Conservation (phyloP, 2,113 vertebrate genomes). For the human (Homo sapiens) region DNA sequence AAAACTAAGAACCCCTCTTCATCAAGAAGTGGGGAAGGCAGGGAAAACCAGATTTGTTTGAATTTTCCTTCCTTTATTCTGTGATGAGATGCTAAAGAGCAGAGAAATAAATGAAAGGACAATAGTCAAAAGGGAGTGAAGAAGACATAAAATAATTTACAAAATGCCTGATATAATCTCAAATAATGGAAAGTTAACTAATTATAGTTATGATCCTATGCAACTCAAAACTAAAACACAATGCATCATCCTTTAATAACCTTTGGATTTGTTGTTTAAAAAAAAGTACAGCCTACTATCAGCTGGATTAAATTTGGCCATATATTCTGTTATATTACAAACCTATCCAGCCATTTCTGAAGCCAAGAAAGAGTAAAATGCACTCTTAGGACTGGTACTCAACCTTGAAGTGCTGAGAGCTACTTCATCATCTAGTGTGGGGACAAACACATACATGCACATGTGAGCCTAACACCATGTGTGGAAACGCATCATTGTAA, state of each 20-base stretch:
- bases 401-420: conserved; percentile 73
- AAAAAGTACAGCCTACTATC: conserved; percentile 54
- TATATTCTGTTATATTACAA: conserved; percentile 74
- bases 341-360: conserved; percentile 70
- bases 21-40: neutral
- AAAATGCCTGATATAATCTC: conserved; percentile 41
- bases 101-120: conserved; percentile 30
- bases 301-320: conserved; percentile 66
- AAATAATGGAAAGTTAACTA: conserved; percentile 37
- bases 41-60: conserved; percentile 1
- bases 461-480: conserved; percentile 29
- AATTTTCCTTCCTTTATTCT: conserved; percentile 47
- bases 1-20: conserved; percentile 21
- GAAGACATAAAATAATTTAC: neutral
- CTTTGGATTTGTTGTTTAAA: conserved; percentile 69
- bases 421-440: conserved; percentile 60
- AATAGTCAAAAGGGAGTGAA: conserved; percentile 15
- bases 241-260: conserved; percentile 63
- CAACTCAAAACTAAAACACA: conserved; percentile 58
- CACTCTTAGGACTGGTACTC: conserved; percentile 70
- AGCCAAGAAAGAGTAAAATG: conserved; percentile 70
- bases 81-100: neutral
- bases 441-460: conserved; percentile 51
- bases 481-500: conserved; percentile 27
- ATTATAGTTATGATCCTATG: conserved; percentile 21